A percentile compares a stretch with the other conserved stretches of the same genome.
These are phyloP conservation scores for Sarotherodon lohbergeri DNA, from an alignment of 2,113 vertebrate genomes.

Conservation along the genomic window DNA sequence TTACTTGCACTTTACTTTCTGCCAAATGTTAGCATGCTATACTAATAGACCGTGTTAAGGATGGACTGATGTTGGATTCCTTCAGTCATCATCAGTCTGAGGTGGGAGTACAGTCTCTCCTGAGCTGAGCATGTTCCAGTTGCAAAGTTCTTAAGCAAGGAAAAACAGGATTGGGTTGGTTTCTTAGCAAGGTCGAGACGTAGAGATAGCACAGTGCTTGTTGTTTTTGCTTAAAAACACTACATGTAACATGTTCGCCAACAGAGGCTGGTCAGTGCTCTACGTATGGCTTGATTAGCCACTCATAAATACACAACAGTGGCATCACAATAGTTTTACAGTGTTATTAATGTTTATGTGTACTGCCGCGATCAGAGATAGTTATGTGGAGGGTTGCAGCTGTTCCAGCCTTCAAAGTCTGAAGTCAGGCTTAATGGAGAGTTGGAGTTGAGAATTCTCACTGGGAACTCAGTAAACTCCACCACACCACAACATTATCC, in stretches of 20 bases:
- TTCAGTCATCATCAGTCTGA: background rate
- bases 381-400: background rate
- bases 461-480: background rate
- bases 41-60: background rate
- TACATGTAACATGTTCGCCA: fast-evolving
- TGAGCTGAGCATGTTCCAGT: too few relatives aligned
- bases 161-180: too few relatives aligned
- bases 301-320: background rate
- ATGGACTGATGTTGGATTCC: background rate
- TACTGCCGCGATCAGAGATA: background rate
- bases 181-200: too few relatives aligned
- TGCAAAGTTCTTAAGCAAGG: too few relatives aligned
- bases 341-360: background rate
- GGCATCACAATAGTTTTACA: background rate
- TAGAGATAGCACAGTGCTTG: too few relatives aligned
- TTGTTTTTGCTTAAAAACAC: background rate
- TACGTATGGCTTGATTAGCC: fast-evolving
- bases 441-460: fast-evolving
- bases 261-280: background rate
- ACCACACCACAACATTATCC: fast-evolving
- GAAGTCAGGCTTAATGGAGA: background rate
- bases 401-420: background rate
- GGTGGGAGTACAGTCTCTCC: background rate
- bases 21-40: background rate
- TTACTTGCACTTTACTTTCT: background rate